phyloP scores from a whole-genome alignment of 2,888 invertebrate genomes.

The Molanna angustata region DNA sequence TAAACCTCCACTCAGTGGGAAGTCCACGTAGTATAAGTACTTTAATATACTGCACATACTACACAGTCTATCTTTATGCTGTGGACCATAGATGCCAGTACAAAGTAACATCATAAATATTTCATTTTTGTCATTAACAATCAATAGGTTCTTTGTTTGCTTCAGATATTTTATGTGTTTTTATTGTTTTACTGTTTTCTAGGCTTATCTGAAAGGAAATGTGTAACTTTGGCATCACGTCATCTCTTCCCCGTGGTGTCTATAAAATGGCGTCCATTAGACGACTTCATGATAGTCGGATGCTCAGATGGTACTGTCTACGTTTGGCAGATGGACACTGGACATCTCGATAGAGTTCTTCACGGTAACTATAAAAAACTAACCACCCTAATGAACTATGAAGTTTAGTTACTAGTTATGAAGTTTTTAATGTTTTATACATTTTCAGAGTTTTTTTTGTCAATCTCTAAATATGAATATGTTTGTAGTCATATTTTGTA shows the following conservation, averaged over 20 bases:
- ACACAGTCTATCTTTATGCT: neutral
- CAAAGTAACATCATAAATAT: neutral
- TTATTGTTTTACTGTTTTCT: constrained; percentile 1
- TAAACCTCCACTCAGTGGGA: too few species aligned
- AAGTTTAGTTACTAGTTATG: too few species aligned
- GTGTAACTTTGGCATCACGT: constrained; percentile 88
- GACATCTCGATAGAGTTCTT: constrained; percentile 91
- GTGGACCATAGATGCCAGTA: neutral
- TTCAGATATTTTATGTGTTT: neutral
- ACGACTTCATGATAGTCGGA: constrained; percentile 97
- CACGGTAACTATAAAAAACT: too few species aligned
- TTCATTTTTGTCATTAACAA: too few species aligned
- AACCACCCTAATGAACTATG: too few species aligned
- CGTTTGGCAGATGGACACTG: constrained; percentile 99
- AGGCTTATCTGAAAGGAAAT: constrained; percentile 84
- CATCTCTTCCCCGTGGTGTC: constrained; percentile 95
- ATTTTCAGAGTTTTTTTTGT: too few species aligned
- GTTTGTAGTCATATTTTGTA: too few species aligned
- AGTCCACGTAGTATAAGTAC: too few species aligned
- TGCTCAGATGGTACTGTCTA: constrained; percentile 97
- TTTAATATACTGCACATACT: too few species aligned
- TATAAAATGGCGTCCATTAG: constrained; percentile 95
- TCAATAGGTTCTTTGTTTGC: neutral
- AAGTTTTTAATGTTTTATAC: too few species aligned
- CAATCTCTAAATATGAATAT: too few species aligned